Evolutionary conservation across 2,888 invertebrate species (phyloP), one percentile per base, ranked within the genome.

Genomic region (Tiphia femorata): DNA sequence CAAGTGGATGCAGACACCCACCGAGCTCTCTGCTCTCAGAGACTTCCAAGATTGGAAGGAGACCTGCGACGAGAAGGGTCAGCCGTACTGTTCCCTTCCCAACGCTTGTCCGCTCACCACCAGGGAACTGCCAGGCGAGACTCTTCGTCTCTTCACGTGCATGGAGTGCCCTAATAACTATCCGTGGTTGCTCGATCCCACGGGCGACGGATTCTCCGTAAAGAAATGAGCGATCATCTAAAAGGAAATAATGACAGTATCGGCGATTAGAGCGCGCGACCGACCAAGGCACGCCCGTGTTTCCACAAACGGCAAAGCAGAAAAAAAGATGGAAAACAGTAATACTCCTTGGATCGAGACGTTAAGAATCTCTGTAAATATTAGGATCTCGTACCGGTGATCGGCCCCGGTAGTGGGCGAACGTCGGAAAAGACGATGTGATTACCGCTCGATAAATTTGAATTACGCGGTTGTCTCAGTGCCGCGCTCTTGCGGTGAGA

Each of bases 1-100:
- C 78, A 95, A 96, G 84, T 96, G 96, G 96, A 96, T 96, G 94
- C 96, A 96, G 85, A 94, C 93, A 76, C 96, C 96, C 50, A 95
- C 94, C 23, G 96, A 96, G 84, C 81, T 95, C 67, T 91, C 93
- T 41, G 91, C 91, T 29, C 88, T 96, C 44, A 88, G 95, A 72
- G 96, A 96, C 81, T 96, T 96, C 90, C 92, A 92, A 75, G 95
- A 95, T 84, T 96, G 96, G 96, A 96, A 96, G 84, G 96, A 96
- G 76, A 94, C 94, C 82, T 96, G 96, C 84, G 96, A 96, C 81
- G 93, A 96, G 64, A 95, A 96, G 84, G 96, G 96, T 51, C 95
- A 95, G 83, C 94, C 96, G 52, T 94, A 90, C 88, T 96, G 96
- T 82, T 96, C 95, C 1, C 85, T 96, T 73, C 96, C 96, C 55